These are phyloP conservation scores for Nipponia nippon DNA, from an alignment of 2,113 vertebrate genomes.

Conservation along the genomic window DNA sequence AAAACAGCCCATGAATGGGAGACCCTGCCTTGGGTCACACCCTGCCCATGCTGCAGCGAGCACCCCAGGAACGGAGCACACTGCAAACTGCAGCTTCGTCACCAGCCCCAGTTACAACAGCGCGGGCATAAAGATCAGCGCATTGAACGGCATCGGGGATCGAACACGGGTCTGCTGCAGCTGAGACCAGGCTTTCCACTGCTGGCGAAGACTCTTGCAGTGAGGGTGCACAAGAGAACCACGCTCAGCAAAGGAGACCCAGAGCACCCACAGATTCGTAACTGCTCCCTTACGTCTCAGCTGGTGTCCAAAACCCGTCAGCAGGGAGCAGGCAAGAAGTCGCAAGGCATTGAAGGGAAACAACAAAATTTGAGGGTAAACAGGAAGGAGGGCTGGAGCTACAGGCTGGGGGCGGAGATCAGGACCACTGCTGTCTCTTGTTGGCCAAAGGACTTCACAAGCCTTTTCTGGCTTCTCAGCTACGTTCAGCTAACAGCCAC, in stretches of 20 bases:
- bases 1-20: neutral
- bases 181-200: neutral
- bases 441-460: neutral
- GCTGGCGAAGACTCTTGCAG: neutral
- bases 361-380: neutral
- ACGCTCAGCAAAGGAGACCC: neutral
- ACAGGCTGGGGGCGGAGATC: neutral
- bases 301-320: neutral
- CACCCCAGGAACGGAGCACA: accelerated
- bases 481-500: neutral
- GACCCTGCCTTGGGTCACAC: neutral
- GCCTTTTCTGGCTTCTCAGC: neutral
- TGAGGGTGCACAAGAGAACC: neutral
- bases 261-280: neutral
- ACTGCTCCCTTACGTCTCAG: neutral
- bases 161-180: neutral
- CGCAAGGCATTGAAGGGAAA: neutral
- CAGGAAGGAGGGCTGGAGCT: neutral
- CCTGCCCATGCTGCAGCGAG: neutral
- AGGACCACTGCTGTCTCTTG: neutral
- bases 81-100: neutral
- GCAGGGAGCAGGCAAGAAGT: neutral
- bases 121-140: accelerated
- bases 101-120: neutral
- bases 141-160: accelerated